A percentile compares a stretch with the other conserved stretches of the same genome.
phyloP scores from a whole-genome alignment of 1,140 invertebrate genomes.

The Ceratina calcarata region DNA sequence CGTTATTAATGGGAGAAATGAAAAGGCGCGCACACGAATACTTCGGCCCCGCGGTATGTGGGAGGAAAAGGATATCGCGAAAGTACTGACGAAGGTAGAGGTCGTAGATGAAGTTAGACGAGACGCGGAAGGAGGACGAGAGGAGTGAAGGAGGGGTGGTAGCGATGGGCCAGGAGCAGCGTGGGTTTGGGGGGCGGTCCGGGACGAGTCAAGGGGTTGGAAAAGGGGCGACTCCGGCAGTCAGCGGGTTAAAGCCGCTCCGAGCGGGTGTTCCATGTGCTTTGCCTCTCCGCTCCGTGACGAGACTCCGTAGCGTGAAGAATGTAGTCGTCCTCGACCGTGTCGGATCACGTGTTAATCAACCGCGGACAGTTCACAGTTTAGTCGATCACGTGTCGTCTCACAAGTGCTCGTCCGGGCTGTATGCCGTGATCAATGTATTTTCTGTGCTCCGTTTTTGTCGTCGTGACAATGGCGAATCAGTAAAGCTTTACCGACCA shows the following conservation, averaged over 20 bases:
- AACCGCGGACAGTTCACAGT: not conserved
- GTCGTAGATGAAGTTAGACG: slow-evolving; percentile 49
- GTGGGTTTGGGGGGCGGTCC: slow-evolving; percentile 69
- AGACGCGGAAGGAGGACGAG: slow-evolving; percentile 27
- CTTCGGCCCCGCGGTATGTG: not conserved
- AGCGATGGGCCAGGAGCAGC: slow-evolving; percentile 59
- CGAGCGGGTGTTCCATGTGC: slow-evolving; percentile 65
- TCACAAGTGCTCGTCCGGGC: not conserved
- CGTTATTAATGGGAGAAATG: slow-evolving; percentile 22
- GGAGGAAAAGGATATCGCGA: slow-evolving; percentile 41
- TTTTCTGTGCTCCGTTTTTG: not conserved
- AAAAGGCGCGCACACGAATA: slow-evolving; percentile 13
- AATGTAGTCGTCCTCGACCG: not conserved
- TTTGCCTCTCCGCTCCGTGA: not conserved
- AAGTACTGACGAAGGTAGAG: slow-evolving; percentile 52
- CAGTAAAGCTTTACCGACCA: not conserved
- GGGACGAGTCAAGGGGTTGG: slow-evolving; percentile 71
- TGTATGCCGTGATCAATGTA: not conserved
- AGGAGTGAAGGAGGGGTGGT: slow-evolving; percentile 48
- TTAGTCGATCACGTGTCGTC: not conserved
- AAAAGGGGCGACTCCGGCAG: slow-evolving; percentile 75
- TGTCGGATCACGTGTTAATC: slow-evolving; percentile 19
- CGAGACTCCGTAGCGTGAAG: not conserved
- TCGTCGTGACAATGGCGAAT: not conserved
- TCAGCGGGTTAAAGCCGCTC: slow-evolving; percentile 75